phyloP scores from a whole-genome alignment of 2,113 vertebrate species.

The Desmodus rotundus region DNA sequence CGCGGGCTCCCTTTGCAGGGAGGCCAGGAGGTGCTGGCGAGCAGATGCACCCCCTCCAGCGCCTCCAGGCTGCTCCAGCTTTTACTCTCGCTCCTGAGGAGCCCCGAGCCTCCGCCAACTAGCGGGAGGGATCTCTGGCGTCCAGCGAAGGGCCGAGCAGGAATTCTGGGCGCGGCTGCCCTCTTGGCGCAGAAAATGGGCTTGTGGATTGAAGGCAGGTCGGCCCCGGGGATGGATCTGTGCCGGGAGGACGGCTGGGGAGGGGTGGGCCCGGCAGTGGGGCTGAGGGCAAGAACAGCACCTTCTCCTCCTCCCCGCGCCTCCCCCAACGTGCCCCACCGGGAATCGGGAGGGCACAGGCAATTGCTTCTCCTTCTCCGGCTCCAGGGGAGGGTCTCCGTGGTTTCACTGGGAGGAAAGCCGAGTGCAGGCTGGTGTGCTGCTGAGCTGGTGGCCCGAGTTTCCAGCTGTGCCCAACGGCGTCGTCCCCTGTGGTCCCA shows the following conservation, averaged over 20 bases:
- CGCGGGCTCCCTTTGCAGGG: background rate
- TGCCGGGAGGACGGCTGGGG: background rate
- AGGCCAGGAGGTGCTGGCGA: background rate
- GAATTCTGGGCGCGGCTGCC: slow-evolving; percentile 37
- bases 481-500: background rate
- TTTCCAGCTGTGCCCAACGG: background rate
- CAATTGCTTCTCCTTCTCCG: too few relatives aligned
- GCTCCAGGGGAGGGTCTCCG: background rate
- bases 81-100: background rate
- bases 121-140: background rate
- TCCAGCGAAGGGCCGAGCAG: background rate
- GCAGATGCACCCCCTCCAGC: background rate
- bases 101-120: fast-evolving
- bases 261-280: background rate
- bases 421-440: background rate
- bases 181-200: background rate
- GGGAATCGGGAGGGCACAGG: background rate
- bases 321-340: background rate
- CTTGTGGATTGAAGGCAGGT: background rate
- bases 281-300: background rate
- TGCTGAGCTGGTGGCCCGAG: background rate
- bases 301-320: too few relatives aligned
- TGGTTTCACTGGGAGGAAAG: background rate
- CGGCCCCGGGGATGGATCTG: background rate
- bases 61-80: background rate